phyloP scores from a whole-genome alignment of 92 coral and sea anemone species.

The Plumapathes pennacea region DNA sequence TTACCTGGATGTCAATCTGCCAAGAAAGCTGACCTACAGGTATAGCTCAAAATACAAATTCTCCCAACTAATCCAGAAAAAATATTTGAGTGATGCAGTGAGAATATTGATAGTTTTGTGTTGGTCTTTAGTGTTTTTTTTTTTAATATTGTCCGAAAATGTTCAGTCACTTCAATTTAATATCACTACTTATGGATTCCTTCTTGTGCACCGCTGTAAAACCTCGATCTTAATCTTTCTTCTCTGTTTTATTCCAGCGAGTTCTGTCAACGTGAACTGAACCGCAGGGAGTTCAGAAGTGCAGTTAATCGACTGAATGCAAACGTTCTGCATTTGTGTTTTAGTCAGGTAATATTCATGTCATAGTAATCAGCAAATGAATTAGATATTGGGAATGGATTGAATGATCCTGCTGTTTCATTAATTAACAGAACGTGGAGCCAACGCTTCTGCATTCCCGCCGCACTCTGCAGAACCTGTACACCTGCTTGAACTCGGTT shows the following conservation, averaged over 20 bases:
- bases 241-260: slow-evolving; percentile 56
- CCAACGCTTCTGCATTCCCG: slow-evolving; percentile 72
- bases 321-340: slow-evolving; percentile 88
- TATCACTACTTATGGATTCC: neutral
- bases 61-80: too few relatives aligned
- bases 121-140: too few relatives aligned
- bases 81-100: too few relatives aligned
- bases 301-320: slow-evolving; percentile 80
- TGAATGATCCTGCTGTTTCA: neutral
- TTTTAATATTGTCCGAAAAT: too few relatives aligned
- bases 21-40: slow-evolving; percentile 93
- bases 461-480: slow-evolving; percentile 83
- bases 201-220: neutral
- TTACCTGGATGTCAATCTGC: slow-evolving; percentile 83
- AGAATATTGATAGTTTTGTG: too few relatives aligned
- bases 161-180: neutral
- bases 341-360: slow-evolving; percentile 95
- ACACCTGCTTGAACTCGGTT: slow-evolving; percentile 77
- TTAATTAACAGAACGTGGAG: slow-evolving; percentile 71
- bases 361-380: too few relatives aligned
- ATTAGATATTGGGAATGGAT: too few relatives aligned
- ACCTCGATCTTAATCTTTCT: neutral
- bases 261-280: slow-evolving; percentile 86
- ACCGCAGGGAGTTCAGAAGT: slow-evolving; percentile 74
- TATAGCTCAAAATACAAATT: too few relatives aligned